phyloP scores from a whole-genome alignment of 2,888 invertebrate genomes.

The Brachypalpus laphriformis region DNA sequence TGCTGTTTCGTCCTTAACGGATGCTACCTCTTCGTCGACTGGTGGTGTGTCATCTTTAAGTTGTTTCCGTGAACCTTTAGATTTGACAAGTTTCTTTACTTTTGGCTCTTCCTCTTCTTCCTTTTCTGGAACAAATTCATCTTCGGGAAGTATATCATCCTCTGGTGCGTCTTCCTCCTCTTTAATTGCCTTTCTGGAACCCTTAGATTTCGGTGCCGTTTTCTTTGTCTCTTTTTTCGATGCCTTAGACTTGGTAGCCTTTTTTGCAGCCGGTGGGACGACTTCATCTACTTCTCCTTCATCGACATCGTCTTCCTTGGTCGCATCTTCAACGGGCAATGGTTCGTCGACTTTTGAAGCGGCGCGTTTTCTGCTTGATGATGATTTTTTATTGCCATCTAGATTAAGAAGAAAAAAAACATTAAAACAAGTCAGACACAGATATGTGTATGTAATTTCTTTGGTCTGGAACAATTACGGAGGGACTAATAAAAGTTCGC shows the following conservation, averaged over 20 bases:
- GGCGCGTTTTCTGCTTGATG: slow-evolving; percentile 45
- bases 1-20: slow-evolving; percentile 12
- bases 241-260: slow-evolving; percentile 24
- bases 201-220: slow-evolving; percentile 44
- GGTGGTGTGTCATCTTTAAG: slow-evolving; percentile 53
- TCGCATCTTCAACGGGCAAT: background rate
- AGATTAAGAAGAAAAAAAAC: background rate
- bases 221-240: slow-evolving; percentile 59
- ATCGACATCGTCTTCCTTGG: background rate
- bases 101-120: slow-evolving; percentile 52
- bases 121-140: slow-evolving; percentile 58
- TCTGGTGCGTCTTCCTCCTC: slow-evolving; percentile 59
- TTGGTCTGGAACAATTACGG: too few relatives aligned
- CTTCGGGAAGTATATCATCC: slow-evolving; percentile 65
- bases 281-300: slow-evolving; percentile 17
- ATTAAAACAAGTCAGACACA: too few relatives aligned
- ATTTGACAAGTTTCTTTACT: slow-evolving; percentile 53
- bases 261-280: slow-evolving; percentile 41
- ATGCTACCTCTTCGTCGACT: slow-evolving; percentile 28
- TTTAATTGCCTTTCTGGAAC: slow-evolving; percentile 30
- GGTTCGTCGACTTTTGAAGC: slow-evolving; percentile 45
- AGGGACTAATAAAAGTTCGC: too few relatives aligned
- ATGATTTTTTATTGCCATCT: slow-evolving; percentile 60
- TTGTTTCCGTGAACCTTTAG: slow-evolving; percentile 68
- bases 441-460: too few relatives aligned